phyloP scores from a whole-genome alignment of 2,797 vertebrate species.

The Oceanodroma leucorhoa region DNA sequence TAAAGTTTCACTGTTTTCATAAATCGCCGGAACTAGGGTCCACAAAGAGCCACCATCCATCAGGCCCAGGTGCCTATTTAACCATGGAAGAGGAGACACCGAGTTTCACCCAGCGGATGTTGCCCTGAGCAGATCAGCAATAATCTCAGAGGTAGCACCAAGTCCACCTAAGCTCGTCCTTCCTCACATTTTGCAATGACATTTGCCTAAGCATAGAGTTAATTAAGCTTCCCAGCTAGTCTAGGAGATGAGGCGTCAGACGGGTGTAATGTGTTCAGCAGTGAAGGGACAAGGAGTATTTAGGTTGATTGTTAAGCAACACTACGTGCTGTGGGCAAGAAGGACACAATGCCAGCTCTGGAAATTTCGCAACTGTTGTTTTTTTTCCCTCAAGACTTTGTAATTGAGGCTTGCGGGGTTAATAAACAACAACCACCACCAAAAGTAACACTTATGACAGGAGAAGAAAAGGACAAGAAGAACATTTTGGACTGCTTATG shows the following conservation, averaged over 20 bases:
- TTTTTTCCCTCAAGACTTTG: conserved; percentile 23
- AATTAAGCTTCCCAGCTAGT: neutral
- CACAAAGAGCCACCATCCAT: neutral
- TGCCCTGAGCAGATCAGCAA: neutral
- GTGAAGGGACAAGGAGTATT: conserved; percentile 42
- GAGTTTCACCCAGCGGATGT: neutral
- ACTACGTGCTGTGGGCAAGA: conserved; percentile 41
- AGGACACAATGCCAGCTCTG: conserved; percentile 51
- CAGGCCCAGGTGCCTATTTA: neutral
- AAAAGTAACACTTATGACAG: conserved; percentile 20
- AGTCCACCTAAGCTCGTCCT: neutral
- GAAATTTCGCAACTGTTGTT: conserved; percentile 34
- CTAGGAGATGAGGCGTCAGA: neutral
- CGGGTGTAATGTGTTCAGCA: neutral
- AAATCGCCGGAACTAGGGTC: neutral
- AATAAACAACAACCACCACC: conserved; percentile 45
- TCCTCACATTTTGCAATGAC: neutral
- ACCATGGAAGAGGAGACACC: neutral
- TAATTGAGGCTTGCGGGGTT: conserved; percentile 54
- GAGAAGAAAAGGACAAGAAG: conserved; percentile 24
- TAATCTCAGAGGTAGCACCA: neutral
- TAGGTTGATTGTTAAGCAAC: conserved; percentile 59
- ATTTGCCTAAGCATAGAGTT: neutral
- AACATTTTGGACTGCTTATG: neutral
- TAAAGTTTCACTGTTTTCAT: neutral